Evolutionary conservation across 2,113 vertebrate genomes (phyloP).

Genomic region (Spermophilus dauricus): DNA sequence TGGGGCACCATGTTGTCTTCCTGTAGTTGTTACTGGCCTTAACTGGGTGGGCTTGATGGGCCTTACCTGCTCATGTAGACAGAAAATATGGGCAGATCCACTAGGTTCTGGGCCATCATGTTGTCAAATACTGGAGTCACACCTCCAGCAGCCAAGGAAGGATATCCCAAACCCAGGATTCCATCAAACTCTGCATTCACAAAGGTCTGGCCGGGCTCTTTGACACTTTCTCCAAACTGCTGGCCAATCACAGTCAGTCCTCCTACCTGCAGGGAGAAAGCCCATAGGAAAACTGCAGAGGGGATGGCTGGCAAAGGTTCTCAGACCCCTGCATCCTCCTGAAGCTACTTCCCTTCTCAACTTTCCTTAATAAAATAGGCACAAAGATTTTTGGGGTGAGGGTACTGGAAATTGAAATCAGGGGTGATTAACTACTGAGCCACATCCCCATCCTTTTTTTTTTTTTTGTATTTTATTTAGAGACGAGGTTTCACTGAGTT

Average conservation of each 20-base stretch:
- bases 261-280: conserved; percentile 83
- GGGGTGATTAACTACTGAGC: too few relatives aligned
- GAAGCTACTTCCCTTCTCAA: background rate
- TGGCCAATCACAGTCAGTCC: conserved; percentile 81
- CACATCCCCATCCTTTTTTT: too few relatives aligned
- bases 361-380: background rate
- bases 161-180: conserved; percentile 88
- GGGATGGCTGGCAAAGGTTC: accelerated
- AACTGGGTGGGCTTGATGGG: background rate
- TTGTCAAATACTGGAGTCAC: conserved; percentile 86
- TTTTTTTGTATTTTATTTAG: too few relatives aligned
- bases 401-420: too few relatives aligned
- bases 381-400: background rate
- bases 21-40: background rate
- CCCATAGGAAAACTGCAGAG: background rate
- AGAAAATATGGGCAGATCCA: conserved; percentile 85
- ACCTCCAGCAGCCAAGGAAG: conserved; percentile 80
- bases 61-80: conserved; percentile 87
- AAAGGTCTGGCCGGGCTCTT: conserved; percentile 82
- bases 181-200: conserved; percentile 84
- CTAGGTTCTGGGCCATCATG: conserved; percentile 83
- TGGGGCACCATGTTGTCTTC: background rate
- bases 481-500: too few relatives aligned
- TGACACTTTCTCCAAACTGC: conserved; percentile 86
- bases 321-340: background rate